Conservation (phyloP, 92 coral and sea anemone species). For the Palythoa grandis region DNA sequence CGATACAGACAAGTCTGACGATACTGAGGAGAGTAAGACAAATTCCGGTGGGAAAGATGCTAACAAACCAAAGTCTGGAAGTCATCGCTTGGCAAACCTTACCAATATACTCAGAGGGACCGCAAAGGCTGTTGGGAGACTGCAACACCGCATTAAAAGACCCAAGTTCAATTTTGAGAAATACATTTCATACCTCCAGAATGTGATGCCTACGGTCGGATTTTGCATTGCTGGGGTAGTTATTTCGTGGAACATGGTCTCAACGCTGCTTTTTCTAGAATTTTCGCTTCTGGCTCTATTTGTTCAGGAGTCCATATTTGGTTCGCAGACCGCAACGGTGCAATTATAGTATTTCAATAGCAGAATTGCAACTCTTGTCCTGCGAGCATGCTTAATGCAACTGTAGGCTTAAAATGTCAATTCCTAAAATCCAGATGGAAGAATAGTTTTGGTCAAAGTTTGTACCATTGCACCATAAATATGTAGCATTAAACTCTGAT, state of each 20-base stretch:
- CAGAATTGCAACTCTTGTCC: neutral
- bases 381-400: too few species aligned
- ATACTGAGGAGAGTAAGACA: slow-evolving; percentile 28
- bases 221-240: slow-evolving; percentile 83
- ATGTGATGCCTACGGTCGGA: slow-evolving; percentile 80
- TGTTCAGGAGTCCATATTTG: slow-evolving; percentile 94
- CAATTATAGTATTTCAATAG: slow-evolving; percentile 37
- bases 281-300: slow-evolving; percentile 83
- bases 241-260: slow-evolving; percentile 92
- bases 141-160: slow-evolving; percentile 70
- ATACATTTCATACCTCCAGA: slow-evolving; percentile 87
- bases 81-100: slow-evolving; percentile 69
- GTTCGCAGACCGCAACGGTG: slow-evolving; percentile 78
- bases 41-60: neutral
- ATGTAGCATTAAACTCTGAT: too few species aligned
- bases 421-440: too few species aligned
- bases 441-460: too few species aligned
- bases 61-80: slow-evolving; percentile 57
- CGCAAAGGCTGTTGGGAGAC: slow-evolving; percentile 85
- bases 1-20: slow-evolving; percentile 61
- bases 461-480: too few species aligned
- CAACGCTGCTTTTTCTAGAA: slow-evolving; percentile 77
- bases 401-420: too few species aligned
- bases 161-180: slow-evolving; percentile 95
- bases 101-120: slow-evolving; percentile 74